phyloP scores from a whole-genome alignment of 92 coral and sea anemone genomes.

The Ricordea florida region DNA sequence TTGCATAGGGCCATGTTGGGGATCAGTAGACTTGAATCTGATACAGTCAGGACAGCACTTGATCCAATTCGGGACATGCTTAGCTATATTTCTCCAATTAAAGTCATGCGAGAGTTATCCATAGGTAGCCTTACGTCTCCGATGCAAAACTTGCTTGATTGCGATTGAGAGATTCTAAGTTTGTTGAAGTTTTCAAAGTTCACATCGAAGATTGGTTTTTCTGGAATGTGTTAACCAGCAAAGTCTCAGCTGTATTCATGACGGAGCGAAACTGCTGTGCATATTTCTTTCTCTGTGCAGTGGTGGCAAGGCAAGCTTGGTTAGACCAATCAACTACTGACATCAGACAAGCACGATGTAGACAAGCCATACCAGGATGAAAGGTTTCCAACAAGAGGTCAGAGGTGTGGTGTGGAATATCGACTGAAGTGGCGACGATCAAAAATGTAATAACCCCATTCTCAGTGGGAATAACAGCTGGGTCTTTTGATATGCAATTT shows the following conservation, averaged over 20 bases:
- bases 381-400: constrained; percentile 2
- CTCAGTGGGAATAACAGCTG: constrained; percentile 11
- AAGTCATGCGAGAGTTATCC: constrained; percentile 28
- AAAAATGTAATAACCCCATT: not conserved
- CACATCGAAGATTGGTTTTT: too few species aligned
- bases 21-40: constrained; percentile 8
- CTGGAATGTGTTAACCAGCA: too few species aligned
- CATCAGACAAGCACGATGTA: constrained; percentile 12
- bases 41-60: constrained; percentile 33
- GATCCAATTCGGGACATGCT: constrained; percentile 28
- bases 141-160: too few species aligned
- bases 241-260: too few species aligned
- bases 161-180: too few species aligned
- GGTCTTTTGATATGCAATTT: not conserved
- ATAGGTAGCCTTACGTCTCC: constrained; percentile 41
- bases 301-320: too few species aligned
- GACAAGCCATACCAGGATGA: not conserved
- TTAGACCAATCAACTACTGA: too few species aligned
- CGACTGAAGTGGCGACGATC: constrained; percentile 5
- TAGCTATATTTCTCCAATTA: constrained; percentile 47
- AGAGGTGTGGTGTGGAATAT: constrained; percentile 22
- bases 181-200: too few species aligned
- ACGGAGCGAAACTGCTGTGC: too few species aligned
- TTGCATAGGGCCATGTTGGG: constrained; percentile 22
- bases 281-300: too few species aligned